A percentile compares a stretch with the other conserved stretches of the same genome.
Conservation (phyloP, 2,888 invertebrate genomes). For the Antheraea assamensis region DNA sequence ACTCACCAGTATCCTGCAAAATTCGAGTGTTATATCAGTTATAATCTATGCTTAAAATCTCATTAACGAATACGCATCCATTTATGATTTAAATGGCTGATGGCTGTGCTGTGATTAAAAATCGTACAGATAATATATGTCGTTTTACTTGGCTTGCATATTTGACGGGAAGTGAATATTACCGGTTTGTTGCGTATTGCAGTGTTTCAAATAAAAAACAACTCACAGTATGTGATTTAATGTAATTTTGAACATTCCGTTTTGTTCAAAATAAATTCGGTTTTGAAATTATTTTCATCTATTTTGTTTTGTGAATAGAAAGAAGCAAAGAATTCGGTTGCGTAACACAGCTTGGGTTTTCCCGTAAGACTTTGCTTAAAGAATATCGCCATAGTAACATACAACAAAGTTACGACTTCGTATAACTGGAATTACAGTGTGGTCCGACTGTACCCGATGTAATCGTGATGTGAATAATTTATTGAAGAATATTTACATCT, state of each 20-base stretch:
- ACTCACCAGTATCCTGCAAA: not conserved
- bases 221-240: not conserved
- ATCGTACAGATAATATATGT: not conserved
- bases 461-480: not conserved
- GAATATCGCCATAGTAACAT: not conserved
- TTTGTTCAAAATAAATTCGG: not conserved
- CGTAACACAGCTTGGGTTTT: not conserved
- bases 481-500: not conserved
- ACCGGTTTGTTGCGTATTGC: constrained; percentile 7
- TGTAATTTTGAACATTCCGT: not conserved
- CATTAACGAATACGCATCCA: not conserved
- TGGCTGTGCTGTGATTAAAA: not conserved
- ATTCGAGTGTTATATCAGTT: not conserved
- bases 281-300: not conserved
- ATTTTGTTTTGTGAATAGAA: not conserved
- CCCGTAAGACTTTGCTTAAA: not conserved
- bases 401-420: not conserved
- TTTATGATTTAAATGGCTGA: not conserved
- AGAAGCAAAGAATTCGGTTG: not conserved
- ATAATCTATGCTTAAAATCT: not conserved
- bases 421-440: not conserved
- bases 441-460: not conserved
- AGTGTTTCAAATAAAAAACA: not conserved
- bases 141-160: not conserved
- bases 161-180: not conserved